These are phyloP conservation scores for Belgica antarctica DNA, from an alignment of 2,888 invertebrate genomes.

Conservation along the genomic window DNA sequence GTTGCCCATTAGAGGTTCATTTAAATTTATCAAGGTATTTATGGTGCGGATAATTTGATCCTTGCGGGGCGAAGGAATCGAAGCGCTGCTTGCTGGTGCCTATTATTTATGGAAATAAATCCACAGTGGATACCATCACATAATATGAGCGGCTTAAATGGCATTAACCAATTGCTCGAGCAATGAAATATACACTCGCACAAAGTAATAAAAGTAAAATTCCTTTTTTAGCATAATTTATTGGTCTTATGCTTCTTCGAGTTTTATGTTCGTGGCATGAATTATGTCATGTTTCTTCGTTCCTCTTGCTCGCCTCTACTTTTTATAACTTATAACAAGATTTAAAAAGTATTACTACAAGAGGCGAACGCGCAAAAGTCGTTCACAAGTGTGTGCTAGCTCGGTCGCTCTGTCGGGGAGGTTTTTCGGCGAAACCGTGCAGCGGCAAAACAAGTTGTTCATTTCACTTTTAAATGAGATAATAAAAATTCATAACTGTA, in stretches of 20 bases:
- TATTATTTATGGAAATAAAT: neutral
- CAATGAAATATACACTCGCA: conserved; percentile 28
- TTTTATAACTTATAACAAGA: conserved; percentile 43
- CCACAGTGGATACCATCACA: conserved; percentile 32
- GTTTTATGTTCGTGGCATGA: conserved; percentile 42
- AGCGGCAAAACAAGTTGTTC: conserved; percentile 23
- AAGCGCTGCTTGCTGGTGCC: conserved; percentile 15
- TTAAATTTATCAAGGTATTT: conserved; percentile 32
- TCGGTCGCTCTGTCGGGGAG: conserved; percentile 1
- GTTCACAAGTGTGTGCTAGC: conserved; percentile 39
- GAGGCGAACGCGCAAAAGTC: neutral
- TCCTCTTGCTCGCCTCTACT: neutral
- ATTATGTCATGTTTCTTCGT: conserved; percentile 37
- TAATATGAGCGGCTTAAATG: conserved; percentile 39
- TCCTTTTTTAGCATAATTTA: conserved; percentile 41
- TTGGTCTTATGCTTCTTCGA: conserved; percentile 41
- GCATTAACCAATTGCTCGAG: conserved; percentile 37
- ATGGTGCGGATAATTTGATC: conserved; percentile 34
- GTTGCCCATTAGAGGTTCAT: conserved; percentile 37
- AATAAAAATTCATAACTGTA: conserved; percentile 44
- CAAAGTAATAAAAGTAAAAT: conserved; percentile 44
- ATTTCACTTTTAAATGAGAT: conserved; percentile 40
- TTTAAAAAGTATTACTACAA: conserved; percentile 41
- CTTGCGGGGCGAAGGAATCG: neutral
- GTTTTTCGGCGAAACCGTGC: neutral